Conservation (phyloP, 2,888 invertebrate genomes). For the Dryobota labecula region DNA sequence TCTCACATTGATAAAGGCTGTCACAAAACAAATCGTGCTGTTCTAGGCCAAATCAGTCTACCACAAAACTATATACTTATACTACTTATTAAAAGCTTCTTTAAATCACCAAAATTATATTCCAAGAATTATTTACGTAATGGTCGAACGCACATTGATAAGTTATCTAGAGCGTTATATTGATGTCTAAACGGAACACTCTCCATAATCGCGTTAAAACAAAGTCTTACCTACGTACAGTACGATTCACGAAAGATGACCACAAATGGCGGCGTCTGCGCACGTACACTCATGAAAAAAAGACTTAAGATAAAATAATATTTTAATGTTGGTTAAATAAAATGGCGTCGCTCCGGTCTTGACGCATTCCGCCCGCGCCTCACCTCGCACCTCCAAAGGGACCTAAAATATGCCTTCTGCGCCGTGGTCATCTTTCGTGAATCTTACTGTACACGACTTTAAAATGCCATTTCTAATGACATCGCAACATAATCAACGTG, state of each 20-base stretch:
- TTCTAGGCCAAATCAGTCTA: neutral
- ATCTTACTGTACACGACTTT: neutral
- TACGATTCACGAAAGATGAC: no score
- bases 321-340: no score
- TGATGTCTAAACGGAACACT: constrained; percentile 4
- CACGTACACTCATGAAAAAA: no score
- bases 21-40: neutral
- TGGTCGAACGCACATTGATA: constrained; percentile 24
- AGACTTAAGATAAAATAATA: no score
- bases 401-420: no score
- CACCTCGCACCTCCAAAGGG: no score
- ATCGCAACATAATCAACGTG: neutral
- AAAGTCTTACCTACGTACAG: neutral
- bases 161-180: constrained; percentile 13
- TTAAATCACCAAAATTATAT: constrained; percentile 2
- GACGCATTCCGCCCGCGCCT: no score
- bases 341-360: no score
- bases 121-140: constrained; percentile 20
- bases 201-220: neutral
- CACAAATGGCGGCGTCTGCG: no score
- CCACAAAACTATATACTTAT: no score
- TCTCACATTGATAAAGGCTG: neutral
- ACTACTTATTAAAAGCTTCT: no score
- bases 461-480: constrained; percentile 2
- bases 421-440: no score